Base-by-base conservation (phyloP, 2,113 vertebrate species). In the Myiopsitta monachus region DNA sequence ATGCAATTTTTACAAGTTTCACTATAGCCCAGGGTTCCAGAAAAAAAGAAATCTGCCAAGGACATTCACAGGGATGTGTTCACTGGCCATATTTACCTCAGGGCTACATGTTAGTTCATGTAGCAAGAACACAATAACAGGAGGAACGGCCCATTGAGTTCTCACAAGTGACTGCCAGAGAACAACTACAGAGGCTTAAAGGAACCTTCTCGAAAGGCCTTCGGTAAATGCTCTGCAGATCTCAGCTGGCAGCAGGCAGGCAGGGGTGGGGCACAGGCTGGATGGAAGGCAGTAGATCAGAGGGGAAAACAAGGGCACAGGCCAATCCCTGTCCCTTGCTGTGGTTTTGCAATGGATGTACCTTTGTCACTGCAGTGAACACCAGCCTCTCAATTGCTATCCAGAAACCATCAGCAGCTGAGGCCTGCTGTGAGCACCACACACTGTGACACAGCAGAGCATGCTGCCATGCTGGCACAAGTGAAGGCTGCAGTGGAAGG, bases 351-450 rank as follows among this genome's bases (percentile, higher is more conserved):
- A 83, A 4, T 14, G 30, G 57, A 31, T 61, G 16, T 24, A 6
- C 5, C 44, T 68, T 39, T 77, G 44, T 24, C 61, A 67, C 0
- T 74, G 72, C 59, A 86, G 54, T 18, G 49, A 77, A 36, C n/a
- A n/a, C 1, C 41, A 74, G n/a, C 30, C 36, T 94, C 72, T 31
- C 83, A 14, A 1, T 15, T 43, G 28, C 83, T 66, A 13, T 51
- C n/a, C 88, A 78, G 36, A 88, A 88, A 22, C 4, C 4, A 1
- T 22, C 26, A 49, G 2, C 7, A 67, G 72, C 24, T 10, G 4
- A 30, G 1, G 7, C 54, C 38, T 0, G 1, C 92, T 36, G 78
- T 3, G 33, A 92, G 75, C 52, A 14, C 47, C 22, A 3, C 0
- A 2, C 36, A 15, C 44, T 57, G 49, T 1, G 51, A 70, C 1